phyloP scores from a whole-genome alignment of 2,113 vertebrate genomes.

The Trematomus loennbergii region DNA sequence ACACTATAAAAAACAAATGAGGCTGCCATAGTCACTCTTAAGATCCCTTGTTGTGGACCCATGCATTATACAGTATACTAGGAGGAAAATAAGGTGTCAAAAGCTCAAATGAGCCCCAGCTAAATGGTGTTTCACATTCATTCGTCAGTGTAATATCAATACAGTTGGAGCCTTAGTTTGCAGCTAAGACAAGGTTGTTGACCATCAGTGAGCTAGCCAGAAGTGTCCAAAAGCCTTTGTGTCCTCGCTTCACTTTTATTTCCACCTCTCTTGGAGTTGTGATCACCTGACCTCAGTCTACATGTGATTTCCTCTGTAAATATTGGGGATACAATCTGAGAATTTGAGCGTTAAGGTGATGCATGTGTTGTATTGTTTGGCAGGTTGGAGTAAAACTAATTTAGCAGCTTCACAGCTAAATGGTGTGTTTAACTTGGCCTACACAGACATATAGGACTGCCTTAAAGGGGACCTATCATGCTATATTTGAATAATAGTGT shows the following conservation, averaged over 20 bases:
- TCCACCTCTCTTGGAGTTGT: conserved; percentile 84
- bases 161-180: conserved; percentile 34
- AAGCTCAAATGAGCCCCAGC: neutral
- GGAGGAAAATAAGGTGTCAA: no score
- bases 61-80: no score
- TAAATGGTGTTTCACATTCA: conserved; percentile 48
- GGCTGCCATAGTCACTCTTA: no score
- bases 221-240: conserved; percentile 85
- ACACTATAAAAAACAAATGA: conserved; percentile 1
- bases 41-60: conserved; percentile 15
- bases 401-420: no score
- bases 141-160: conserved; percentile 61
- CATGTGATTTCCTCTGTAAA: no score
- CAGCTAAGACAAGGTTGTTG: conserved; percentile 53
- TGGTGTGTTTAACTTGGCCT: neutral
- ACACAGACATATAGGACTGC: neutral
- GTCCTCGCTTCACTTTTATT: conserved; percentile 82
- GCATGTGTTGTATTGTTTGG: no score
- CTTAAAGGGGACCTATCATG: no score
- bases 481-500: no score
- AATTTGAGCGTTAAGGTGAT: no score
- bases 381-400: no score
- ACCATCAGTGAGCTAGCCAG: conserved; percentile 80
- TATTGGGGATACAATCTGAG: no score
- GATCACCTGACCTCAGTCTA: conserved; percentile 68